Conservation (phyloP, 2,888 invertebrate genomes). For the Marronus borbonicus region DNA sequence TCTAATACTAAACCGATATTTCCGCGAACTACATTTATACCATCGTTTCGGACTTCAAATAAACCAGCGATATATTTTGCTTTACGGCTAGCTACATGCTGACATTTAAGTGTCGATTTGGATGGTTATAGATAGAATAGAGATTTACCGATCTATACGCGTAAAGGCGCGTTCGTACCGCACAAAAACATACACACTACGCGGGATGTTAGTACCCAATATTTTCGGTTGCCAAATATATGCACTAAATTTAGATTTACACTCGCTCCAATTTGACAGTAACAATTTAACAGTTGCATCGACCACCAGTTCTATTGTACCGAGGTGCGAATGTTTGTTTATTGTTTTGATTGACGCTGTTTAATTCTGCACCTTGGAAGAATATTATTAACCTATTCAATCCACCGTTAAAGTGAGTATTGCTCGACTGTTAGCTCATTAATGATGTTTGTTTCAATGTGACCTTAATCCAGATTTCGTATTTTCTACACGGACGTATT, state of each 20-base stretch:
- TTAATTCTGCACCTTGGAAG: background rate
- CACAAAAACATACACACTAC: slow-evolving; percentile 34
- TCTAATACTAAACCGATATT: slow-evolving; percentile 35
- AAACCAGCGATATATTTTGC: slow-evolving; percentile 36
- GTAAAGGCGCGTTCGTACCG: slow-evolving; percentile 20
- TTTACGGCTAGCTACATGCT: slow-evolving; percentile 11
- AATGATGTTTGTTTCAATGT: slow-evolving; percentile 41
- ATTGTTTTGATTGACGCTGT: background rate
- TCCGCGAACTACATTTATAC: slow-evolving; percentile 42
- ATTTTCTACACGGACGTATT: slow-evolving; percentile 39
- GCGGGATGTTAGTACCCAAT: slow-evolving; percentile 35
- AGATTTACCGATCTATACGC: slow-evolving; percentile 27
- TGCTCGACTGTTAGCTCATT: slow-evolving; percentile 1
- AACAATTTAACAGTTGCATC: slow-evolving; percentile 48
- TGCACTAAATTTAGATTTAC: slow-evolving; percentile 51
- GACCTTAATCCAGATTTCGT: slow-evolving; percentile 42
- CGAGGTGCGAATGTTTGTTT: slow-evolving; percentile 8
- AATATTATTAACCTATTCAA: background rate
- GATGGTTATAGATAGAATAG: slow-evolving; percentile 35
- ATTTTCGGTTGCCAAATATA: slow-evolving; percentile 50
- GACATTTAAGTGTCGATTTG: slow-evolving; percentile 35
- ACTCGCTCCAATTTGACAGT: slow-evolving; percentile 43
- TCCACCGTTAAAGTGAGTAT: background rate
- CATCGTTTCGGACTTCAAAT: slow-evolving; percentile 32
- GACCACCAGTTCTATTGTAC: slow-evolving; percentile 37